Conservation (phyloP, 2,113 vertebrate species). For the Hippopotamus amphibius region DNA sequence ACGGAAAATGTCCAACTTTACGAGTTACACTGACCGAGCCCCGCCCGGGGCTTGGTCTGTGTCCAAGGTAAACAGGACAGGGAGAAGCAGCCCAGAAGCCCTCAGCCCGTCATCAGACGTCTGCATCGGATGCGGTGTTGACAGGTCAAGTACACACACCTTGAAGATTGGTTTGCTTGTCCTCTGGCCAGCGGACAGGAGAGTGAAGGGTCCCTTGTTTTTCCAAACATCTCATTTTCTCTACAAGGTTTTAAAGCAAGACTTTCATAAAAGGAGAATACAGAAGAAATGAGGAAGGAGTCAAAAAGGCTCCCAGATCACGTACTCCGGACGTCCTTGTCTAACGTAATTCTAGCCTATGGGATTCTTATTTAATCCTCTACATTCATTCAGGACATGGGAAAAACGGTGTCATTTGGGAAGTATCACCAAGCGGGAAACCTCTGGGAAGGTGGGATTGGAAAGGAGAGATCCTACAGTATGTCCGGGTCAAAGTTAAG, state of each 20-base stretch:
- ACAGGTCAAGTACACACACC: conserved; percentile 49
- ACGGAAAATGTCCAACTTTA: conserved; percentile 28
- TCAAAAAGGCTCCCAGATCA: neutral
- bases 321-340: neutral
- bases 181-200: neutral
- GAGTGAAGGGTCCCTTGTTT: neutral
- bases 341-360: neutral
- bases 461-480: neutral
- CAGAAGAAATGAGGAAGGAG: neutral
- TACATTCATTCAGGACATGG: neutral
- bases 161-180: neutral
- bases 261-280: neutral
- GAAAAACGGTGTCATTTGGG: neutral
- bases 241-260: neutral
- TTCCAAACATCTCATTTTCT: neutral
- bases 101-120: neutral
- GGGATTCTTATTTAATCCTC: conserved; percentile 2
- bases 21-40: neutral
- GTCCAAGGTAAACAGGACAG: conserved; percentile 65
- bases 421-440: neutral
- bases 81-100: conserved; percentile 57
- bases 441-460: neutral
- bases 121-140: conserved; percentile 3
- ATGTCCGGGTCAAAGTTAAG: neutral
- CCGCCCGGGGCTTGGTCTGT: neutral